These are phyloP conservation scores for Rapana venosa DNA, from an alignment of 2,888 invertebrate genomes.

Conservation along the genomic window DNA sequence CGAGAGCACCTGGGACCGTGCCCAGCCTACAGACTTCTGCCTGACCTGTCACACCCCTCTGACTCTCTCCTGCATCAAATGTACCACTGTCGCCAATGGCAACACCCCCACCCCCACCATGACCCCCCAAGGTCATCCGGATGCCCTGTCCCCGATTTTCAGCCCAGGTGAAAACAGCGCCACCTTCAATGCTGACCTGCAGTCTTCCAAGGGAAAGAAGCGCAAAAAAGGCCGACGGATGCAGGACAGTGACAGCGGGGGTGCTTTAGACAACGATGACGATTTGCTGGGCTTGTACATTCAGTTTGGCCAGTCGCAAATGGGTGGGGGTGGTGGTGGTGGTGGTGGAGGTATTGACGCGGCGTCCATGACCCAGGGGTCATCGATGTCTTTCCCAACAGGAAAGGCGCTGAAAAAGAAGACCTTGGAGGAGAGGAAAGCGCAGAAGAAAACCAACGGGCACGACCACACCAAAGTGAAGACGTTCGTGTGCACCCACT, in stretches of 20 bases:
- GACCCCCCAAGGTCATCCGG: neutral
- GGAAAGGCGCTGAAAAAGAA: neutral
- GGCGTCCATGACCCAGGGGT: neutral
- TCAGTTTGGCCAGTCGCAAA: conserved; percentile 24
- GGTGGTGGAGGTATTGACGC: neutral
- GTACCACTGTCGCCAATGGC: neutral
- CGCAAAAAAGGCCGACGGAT: neutral
- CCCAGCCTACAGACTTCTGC: conserved; percentile 30
- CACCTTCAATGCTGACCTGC: neutral
- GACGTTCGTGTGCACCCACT: conserved; percentile 38
- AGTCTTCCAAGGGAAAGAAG: conserved; percentile 2
- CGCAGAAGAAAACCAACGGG: neutral
- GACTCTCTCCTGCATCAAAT: conserved; percentile 33
- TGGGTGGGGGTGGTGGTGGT: too few relatives aligned
- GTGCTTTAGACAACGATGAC: conserved; percentile 29
- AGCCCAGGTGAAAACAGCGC: neutral
- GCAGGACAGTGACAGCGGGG: too few relatives aligned
- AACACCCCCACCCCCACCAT: neutral
- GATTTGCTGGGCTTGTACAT: conserved; percentile 40
- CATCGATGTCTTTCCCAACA: neutral
- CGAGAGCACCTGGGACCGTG: conserved; percentile 39
- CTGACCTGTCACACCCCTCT: conserved; percentile 37
- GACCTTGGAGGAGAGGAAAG: neutral
- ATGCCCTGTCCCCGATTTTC: neutral
- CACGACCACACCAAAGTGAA: conserved; percentile 12